Conservation (phyloP, 2,888 invertebrate genomes). For the Oscheius sp. region DNA sequence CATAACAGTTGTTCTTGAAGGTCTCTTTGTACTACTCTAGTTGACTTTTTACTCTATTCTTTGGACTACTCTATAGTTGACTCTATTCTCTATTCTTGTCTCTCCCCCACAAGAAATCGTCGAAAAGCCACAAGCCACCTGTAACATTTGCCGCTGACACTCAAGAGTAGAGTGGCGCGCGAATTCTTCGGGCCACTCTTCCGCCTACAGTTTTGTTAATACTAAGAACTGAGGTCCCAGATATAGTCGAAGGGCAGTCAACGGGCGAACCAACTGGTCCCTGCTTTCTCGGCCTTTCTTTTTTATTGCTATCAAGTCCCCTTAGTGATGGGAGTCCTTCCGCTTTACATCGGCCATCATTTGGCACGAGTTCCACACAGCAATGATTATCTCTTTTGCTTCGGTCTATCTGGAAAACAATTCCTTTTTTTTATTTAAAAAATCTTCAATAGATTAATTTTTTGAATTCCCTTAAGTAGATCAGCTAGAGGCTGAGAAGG, state of each 20-base stretch:
- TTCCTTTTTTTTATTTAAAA: background rate
- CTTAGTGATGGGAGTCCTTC: constrained; percentile 18
- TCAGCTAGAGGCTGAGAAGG: background rate
- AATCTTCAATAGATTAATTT: background rate
- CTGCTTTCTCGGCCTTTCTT: background rate
- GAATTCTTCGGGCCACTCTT: constrained; percentile 34
- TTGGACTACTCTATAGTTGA: background rate
- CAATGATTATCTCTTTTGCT: constrained; percentile 22
- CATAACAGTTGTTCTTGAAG: too few species aligned
- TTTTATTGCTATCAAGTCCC: constrained; percentile 12
- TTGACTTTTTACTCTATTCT: background rate
- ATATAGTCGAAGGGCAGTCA: background rate
- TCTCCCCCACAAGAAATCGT: background rate
- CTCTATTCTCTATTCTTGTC: background rate
- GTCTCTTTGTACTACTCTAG: background rate
- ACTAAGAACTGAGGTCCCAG: background rate
- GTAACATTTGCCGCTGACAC: constrained; percentile 33
- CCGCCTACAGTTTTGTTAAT: constrained; percentile 25
- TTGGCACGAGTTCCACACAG: constrained; percentile 24
- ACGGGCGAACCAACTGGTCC: background rate
- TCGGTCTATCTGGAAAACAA: background rate
- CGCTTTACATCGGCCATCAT: constrained; percentile 28
- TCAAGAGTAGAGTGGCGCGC: constrained; percentile 33
- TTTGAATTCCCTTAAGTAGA: background rate
- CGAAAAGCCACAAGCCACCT: constrained; percentile 28